Conservation (phyloP, 2,888 invertebrate species). For the Drosophila siamana region DNA sequence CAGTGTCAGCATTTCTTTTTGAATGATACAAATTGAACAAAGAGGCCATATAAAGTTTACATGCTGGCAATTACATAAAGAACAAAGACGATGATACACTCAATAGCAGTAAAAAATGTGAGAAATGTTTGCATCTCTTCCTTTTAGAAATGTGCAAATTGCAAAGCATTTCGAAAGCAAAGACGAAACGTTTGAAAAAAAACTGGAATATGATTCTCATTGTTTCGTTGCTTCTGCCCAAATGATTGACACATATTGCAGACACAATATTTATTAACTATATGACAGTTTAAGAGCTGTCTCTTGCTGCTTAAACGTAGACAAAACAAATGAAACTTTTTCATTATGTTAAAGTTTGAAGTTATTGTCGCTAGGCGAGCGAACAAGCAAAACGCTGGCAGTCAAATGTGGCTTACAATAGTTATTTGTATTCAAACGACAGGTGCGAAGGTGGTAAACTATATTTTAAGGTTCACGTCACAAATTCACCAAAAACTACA, state of each 20-base stretch:
- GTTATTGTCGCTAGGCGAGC: not conserved
- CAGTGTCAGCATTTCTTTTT: not conserved
- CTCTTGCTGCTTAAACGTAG: not conserved
- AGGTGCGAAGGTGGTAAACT: not conserved
- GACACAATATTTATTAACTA: not conserved
- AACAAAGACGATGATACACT: not conserved
- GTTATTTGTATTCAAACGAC: not conserved
- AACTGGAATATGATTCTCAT: not conserved
- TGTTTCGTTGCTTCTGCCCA: not conserved
- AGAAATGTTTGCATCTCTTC: not conserved
- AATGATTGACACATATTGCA: not conserved
- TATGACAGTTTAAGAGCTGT: not conserved
- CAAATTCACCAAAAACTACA: not conserved
- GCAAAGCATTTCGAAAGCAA: not conserved
- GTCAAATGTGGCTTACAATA: not conserved
- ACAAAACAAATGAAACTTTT: not conserved
- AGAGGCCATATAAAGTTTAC: not conserved
- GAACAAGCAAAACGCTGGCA: no score
- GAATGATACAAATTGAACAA: not conserved
- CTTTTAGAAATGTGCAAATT: not conserved
- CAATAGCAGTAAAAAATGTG: not conserved
- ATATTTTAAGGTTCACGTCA: slow-evolving; percentile 1
- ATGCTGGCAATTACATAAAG: not conserved
- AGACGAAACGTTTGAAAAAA: not conserved
- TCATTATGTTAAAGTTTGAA: not conserved